phyloP scores from a whole-genome alignment of 1,140 invertebrate genomes.

The Caerostris darwini region DNA sequence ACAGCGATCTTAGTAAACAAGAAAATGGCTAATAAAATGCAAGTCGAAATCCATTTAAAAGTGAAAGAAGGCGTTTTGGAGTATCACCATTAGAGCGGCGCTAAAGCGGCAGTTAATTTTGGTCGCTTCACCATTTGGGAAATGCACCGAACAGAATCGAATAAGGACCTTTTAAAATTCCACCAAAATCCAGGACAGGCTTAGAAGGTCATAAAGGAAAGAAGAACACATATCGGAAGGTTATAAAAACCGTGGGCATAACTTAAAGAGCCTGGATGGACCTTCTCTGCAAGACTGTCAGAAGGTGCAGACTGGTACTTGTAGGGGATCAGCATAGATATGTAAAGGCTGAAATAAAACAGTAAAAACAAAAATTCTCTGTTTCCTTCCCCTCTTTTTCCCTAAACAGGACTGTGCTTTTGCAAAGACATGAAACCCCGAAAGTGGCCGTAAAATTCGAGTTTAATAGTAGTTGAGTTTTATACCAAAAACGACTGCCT shows the following conservation, averaged over 20 bases:
- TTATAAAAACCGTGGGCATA: conserved; percentile 51
- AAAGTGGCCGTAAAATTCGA: conserved; percentile 45
- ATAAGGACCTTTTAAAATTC: not conserved
- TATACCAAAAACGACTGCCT: conserved; percentile 19
- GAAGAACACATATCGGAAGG: conserved; percentile 37
- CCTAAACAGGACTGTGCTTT: not conserved
- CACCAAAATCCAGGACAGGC: conserved; percentile 26
- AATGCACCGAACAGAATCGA: not conserved
- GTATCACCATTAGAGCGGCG: not conserved
- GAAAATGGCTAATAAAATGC: not conserved
- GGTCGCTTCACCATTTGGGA: not conserved
- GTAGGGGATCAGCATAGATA: conserved; percentile 47
- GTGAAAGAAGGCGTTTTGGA: not conserved
- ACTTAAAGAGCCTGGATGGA: conserved; percentile 10
- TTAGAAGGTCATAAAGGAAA: conserved; percentile 42
- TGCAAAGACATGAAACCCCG: not conserved
- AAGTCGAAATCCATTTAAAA: not conserved
- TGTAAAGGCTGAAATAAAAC: not conserved
- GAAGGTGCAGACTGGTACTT: not conserved
- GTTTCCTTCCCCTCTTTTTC: not conserved
- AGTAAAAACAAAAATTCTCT: not conserved
- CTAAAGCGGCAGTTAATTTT: conserved; percentile 16
- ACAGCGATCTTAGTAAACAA: not conserved
- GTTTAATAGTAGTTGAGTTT: conserved; percentile 45
- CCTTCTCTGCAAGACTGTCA: not conserved